Percentiles rank a stretch among this genome's conserved stretches.
Evolutionary conservation across 2,797 vertebrate species (phyloP).

Genomic region (Sebastes melanostomus): DNA sequence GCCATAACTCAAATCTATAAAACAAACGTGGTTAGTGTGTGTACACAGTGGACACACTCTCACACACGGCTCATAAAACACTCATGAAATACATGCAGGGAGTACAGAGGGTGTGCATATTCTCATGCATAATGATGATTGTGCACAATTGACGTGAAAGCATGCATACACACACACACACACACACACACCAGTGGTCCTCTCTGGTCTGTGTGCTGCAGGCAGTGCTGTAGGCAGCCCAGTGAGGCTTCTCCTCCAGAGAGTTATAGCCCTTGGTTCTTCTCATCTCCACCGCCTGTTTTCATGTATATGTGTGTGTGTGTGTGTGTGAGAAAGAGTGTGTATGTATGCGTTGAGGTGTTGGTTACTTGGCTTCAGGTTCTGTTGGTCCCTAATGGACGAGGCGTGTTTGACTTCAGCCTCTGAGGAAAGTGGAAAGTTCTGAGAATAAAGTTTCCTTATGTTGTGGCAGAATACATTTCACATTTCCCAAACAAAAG

Average conservation of each 20-base stretch:
- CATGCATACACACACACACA: background rate
- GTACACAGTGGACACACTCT: slow-evolving; percentile 38
- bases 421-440: slow-evolving; percentile 38
- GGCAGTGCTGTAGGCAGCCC: slow-evolving; percentile 73
- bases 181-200: slow-evolving; percentile 18
- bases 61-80: slow-evolving; percentile 60
- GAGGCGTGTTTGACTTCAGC: slow-evolving; percentile 49
- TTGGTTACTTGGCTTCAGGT: slow-evolving; percentile 37
- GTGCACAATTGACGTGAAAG: slow-evolving; percentile 22
- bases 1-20: slow-evolving; percentile 47
- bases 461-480: slow-evolving; percentile 12
- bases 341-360: slow-evolving; percentile 14
- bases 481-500: background rate
- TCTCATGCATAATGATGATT: slow-evolving; percentile 64
- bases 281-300: slow-evolving; percentile 59
- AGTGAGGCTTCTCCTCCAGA: slow-evolving; percentile 57
- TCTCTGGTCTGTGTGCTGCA: slow-evolving; percentile 64
- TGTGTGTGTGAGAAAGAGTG: background rate
- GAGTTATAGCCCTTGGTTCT: slow-evolving; percentile 53
- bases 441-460: slow-evolving; percentile 47
- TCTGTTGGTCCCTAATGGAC: slow-evolving; percentile 55
- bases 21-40: slow-evolving; percentile 32
- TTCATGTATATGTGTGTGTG: slow-evolving; percentile 19
- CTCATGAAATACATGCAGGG: slow-evolving; percentile 40
- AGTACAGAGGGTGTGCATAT: slow-evolving; percentile 42